Evolutionary conservation across 2,888 invertebrate genomes (phyloP).

Genomic region (Drosophila mayaguana): DNA sequence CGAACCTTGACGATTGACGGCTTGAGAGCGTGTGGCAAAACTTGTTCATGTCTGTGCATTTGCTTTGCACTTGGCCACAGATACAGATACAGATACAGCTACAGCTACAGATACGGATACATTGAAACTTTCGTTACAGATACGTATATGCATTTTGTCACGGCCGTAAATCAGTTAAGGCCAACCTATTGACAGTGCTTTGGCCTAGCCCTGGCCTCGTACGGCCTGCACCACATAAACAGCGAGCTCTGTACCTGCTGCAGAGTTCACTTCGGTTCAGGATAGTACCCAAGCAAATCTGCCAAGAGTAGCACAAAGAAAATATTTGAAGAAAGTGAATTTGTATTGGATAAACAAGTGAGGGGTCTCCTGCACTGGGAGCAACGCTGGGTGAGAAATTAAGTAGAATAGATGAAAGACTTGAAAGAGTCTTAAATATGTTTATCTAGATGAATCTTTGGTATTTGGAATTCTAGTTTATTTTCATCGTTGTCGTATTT

Average conservation of each 20-base stretch:
- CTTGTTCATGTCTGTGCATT: constrained; percentile 26
- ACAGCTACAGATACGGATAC: constrained; percentile 3
- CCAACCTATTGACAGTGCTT: constrained; percentile 18
- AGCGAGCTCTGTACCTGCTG: not conserved
- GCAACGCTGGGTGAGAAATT: not conserved
- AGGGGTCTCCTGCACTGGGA: not conserved
- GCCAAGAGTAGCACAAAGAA: constrained; percentile 17
- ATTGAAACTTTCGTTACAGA: constrained; percentile 9
- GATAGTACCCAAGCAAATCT: not conserved
- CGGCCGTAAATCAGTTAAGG: constrained; percentile 29
- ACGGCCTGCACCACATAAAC: not conserved
- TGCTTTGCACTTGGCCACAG: constrained; percentile 19
- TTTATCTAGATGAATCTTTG: not conserved
- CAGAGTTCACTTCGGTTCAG: constrained; percentile 21
- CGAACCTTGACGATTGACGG: constrained; percentile 29
- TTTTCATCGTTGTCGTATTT: not conserved
- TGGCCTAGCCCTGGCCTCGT: constrained; percentile 26
- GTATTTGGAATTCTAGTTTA: not conserved
- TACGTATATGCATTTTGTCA: constrained; percentile 24
- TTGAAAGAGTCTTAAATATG: not conserved
- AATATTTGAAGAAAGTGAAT: constrained; percentile 55
- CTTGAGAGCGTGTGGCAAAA: constrained; percentile 29
- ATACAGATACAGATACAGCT: constrained; percentile 1
- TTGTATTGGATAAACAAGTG: constrained; percentile 23
- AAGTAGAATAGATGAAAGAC: not conserved